Conservation (phyloP, 2,113 vertebrate species). For the Actenoides hombroni region DNA sequence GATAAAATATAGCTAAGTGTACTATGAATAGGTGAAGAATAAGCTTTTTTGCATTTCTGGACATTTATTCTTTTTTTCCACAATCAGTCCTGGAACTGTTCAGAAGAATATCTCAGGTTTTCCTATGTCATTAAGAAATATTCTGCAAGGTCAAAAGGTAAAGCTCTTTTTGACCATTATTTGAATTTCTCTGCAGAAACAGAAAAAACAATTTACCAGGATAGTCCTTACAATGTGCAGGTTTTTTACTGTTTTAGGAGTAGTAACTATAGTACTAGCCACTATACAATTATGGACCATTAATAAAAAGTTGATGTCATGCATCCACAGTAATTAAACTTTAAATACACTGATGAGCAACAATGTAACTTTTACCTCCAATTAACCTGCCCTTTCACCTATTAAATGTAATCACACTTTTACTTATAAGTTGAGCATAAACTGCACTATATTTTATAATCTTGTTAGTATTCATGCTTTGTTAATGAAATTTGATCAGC, state of each 20-base stretch:
- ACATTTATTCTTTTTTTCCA: not conserved
- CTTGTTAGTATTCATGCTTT: slow-evolving; percentile 41
- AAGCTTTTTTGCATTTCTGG: not conserved
- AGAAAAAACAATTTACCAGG: not conserved
- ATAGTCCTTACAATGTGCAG: not conserved
- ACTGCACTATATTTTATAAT: slow-evolving; percentile 18
- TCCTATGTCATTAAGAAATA: not conserved
- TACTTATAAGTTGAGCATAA: not conserved
- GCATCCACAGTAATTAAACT: not conserved
- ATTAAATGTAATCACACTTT: not conserved
- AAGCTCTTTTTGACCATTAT: not conserved
- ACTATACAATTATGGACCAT: not conserved
- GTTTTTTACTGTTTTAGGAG: not conserved
- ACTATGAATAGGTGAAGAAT: not conserved
- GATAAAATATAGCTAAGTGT: not conserved
- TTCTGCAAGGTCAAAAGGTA: not conserved
- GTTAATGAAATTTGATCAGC: slow-evolving; percentile 53
- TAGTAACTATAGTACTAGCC: not conserved
- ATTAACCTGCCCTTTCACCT: slow-evolving; percentile 34
- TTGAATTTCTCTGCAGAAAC: not conserved
- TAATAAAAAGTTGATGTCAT: not conserved
- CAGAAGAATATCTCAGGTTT: not conserved
- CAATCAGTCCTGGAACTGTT: not conserved
- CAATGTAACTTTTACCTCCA: not conserved
- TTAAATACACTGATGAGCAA: not conserved